A percentile compares a stretch with the other conserved stretches of the same genome.
Conservation (phyloP, 2,797 vertebrate genomes). For the Lacerta bilineata region DNA sequence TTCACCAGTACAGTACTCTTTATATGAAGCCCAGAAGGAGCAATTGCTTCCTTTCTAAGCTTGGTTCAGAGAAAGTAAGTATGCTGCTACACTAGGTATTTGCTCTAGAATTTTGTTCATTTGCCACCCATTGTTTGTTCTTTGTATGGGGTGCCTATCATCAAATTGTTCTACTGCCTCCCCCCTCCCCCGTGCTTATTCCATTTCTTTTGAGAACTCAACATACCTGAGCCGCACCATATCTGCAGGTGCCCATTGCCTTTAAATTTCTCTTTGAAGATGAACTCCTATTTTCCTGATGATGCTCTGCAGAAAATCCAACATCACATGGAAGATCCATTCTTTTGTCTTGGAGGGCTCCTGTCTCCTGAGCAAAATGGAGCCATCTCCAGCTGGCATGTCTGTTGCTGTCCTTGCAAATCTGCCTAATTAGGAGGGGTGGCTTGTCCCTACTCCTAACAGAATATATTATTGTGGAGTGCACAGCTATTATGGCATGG, state of each 20-base stretch:
- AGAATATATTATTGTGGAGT: background rate
- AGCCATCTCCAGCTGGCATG: background rate
- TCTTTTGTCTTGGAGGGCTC: background rate
- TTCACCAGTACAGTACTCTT: no score
- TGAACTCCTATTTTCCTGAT: background rate
- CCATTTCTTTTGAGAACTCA: background rate
- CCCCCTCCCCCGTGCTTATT: background rate
- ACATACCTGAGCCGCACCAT: background rate
- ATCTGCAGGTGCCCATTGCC: background rate
- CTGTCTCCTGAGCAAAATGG: background rate
- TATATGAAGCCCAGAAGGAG: background rate
- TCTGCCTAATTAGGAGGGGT: no score
- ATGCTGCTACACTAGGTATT: background rate
- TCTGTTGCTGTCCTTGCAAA: background rate
- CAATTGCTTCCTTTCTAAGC: no score
- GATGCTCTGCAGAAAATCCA: background rate
- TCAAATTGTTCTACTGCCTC: background rate
- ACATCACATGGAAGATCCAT: background rate
- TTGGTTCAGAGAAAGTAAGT: background rate
- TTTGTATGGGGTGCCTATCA: background rate
- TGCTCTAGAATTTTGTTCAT: background rate
- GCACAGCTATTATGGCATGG: no score
- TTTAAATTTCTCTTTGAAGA: slow-evolving; percentile 14
- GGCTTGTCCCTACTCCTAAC: background rate
- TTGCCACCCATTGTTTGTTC: background rate